Percentiles rank a stretch among this genome's conserved stretches.
Evolutionary conservation across 2,113 vertebrate genomes (phyloP).

Genomic region (Parus major): DNA sequence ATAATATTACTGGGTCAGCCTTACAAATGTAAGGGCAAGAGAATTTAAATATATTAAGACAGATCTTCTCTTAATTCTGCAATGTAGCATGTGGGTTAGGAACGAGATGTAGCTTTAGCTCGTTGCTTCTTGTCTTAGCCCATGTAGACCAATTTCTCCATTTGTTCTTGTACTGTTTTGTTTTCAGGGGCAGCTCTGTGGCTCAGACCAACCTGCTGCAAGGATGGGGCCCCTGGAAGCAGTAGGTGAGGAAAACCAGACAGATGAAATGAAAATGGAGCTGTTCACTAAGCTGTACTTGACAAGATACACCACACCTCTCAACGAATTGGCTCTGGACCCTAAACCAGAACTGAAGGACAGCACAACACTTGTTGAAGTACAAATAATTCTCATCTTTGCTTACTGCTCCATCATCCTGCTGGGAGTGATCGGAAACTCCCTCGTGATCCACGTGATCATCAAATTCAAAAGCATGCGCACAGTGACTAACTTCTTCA

Average conservation of each 20-base stretch:
- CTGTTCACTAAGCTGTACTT: slow-evolving; percentile 51
- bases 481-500: slow-evolving; percentile 94
- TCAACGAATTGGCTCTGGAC: slow-evolving; percentile 61
- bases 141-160: neutral
- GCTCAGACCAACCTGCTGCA: neutral
- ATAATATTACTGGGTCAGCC: neutral
- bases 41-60: neutral
- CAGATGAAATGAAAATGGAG: slow-evolving; percentile 64
- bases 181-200: neutral
- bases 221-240: slow-evolving; percentile 72
- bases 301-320: slow-evolving; percentile 46
- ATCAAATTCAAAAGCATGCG: slow-evolving; percentile 90
- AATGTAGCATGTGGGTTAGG: neutral
- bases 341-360: slow-evolving; percentile 80
- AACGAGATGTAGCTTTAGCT: neutral
- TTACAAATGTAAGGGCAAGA: slow-evolving; percentile 25
- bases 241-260: slow-evolving; percentile 74
- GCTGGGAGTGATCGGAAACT: slow-evolving; percentile 89
- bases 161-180: neutral
- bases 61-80: neutral
- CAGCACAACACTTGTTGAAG: slow-evolving; percentile 87
- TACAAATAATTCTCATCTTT: slow-evolving; percentile 87
- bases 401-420: slow-evolving; percentile 93
- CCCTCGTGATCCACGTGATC: slow-evolving; percentile 90
- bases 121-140: neutral